Evolutionary conservation across 2,797 vertebrate genomes (phyloP).

Genomic region (Iguana delicatissima): DNA sequence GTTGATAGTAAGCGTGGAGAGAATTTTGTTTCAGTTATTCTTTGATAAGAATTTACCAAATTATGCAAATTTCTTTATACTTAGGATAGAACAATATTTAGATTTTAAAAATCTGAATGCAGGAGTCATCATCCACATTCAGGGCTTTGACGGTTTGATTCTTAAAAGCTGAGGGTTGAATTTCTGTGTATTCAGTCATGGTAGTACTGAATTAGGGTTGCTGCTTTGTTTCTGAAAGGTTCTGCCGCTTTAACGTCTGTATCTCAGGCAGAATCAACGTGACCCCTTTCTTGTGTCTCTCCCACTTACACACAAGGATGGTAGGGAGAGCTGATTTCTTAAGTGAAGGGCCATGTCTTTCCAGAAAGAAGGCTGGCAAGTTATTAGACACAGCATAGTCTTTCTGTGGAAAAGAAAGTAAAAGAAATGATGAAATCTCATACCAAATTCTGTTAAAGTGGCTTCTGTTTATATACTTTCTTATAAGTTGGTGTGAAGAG

Average conservation of each 20-base stretch:
- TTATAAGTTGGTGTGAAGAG: not conserved
- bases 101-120: no score
- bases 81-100: no score
- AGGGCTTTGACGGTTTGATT: no score
- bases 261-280: no score
- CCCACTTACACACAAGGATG: not conserved
- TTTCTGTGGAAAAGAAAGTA: not conserved
- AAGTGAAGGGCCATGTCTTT: not conserved
- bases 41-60: no score
- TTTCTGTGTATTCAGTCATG: no score
- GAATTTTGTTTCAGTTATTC: not conserved
- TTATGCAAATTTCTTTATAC: no score
- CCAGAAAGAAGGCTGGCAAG: not conserved
- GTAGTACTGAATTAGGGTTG: no score
- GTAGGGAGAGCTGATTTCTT: not conserved
- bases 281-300: not conserved
- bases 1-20: not conserved
- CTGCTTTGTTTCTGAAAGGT: no score
- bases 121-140: no score
- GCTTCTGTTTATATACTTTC: not conserved
- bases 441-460: not conserved
- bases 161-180: no score
- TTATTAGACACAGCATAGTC: not conserved
- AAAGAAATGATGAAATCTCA: not conserved
- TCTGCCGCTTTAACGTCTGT: no score